A percentile compares a stretch with the other conserved stretches of the same genome.
Evolutionary conservation across 2,113 vertebrate species (phyloP).

Genomic region (Zootoca vivipara): DNA sequence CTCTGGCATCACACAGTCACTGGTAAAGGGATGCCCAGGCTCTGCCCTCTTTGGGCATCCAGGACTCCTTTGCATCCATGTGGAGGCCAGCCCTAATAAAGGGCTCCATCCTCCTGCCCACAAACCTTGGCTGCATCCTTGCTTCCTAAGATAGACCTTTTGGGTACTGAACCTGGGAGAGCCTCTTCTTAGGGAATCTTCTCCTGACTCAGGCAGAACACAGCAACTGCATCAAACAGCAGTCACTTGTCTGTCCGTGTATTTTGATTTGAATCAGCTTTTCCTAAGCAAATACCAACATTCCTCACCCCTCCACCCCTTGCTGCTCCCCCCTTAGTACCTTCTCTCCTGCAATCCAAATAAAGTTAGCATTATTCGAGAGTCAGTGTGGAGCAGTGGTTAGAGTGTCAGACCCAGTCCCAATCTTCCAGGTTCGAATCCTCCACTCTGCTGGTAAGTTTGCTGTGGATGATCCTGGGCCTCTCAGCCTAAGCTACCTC

Average conservation of each 20-base stretch:
- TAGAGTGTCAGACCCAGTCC: too few relatives aligned
- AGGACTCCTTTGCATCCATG: not conserved
- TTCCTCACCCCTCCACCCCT: not conserved
- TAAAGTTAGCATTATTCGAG: not conserved
- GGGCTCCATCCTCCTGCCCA: not conserved
- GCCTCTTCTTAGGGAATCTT: not conserved
- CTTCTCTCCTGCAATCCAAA: not conserved
- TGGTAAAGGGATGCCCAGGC: not conserved
- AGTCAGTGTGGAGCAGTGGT: too few relatives aligned
- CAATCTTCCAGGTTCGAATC: too few relatives aligned
- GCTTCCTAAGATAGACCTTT: not conserved
- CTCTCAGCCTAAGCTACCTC: too few relatives aligned
- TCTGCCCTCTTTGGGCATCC: not conserved
- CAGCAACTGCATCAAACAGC: not conserved
- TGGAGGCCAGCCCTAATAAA: not conserved
- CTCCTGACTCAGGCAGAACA: not conserved
- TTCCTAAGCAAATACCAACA: not conserved
- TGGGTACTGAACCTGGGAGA: not conserved
- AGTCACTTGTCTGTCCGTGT: not conserved
- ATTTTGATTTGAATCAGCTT: not conserved
- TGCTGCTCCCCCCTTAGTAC: not conserved
- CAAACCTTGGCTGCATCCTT: not conserved
- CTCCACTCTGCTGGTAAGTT: too few relatives aligned
- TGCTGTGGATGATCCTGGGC: too few relatives aligned
- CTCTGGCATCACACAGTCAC: not conserved